These are phyloP conservation scores for Ips nitidus DNA, from an alignment of 1,140 invertebrate species.

Conservation along the genomic window DNA sequence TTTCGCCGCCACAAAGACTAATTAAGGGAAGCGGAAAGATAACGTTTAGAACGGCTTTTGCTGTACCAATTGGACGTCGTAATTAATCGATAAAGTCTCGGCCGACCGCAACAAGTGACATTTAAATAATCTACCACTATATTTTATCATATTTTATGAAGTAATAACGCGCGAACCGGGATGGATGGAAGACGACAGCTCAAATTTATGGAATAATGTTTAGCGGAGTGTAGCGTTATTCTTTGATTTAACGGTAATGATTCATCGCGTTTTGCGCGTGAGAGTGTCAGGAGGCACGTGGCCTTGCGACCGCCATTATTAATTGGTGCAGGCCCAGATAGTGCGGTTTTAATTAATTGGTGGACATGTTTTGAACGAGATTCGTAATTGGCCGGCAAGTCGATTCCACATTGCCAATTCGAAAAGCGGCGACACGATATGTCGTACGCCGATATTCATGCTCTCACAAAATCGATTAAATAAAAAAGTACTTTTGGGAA, in stretches of 20 bases:
- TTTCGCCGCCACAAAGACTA: no score
- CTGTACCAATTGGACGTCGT: neutral
- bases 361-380: constrained; percentile 44
- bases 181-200: constrained; percentile 38
- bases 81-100: neutral
- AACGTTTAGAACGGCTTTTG: neutral
- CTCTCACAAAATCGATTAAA: no score
- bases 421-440: constrained; percentile 17
- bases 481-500: no score
- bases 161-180: constrained; percentile 18
- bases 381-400: constrained; percentile 41
- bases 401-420: constrained; percentile 22
- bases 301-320: constrained; percentile 39
- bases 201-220: constrained; percentile 42
- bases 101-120: constrained; percentile 26
- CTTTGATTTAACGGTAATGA: constrained; percentile 46
- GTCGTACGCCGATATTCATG: constrained; percentile 4
- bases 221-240: constrained; percentile 39
- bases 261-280: constrained; percentile 45
- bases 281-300: constrained; percentile 42
- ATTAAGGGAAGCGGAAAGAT: no score
- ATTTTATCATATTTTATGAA: constrained; percentile 19
- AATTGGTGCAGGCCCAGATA: constrained; percentile 41
- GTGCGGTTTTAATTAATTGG: constrained; percentile 44
- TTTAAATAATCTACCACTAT: constrained; percentile 19